Evolutionary conservation across 2,797 vertebrate species (phyloP).

Genomic region (Enteromius thamalakanensis): DNA sequence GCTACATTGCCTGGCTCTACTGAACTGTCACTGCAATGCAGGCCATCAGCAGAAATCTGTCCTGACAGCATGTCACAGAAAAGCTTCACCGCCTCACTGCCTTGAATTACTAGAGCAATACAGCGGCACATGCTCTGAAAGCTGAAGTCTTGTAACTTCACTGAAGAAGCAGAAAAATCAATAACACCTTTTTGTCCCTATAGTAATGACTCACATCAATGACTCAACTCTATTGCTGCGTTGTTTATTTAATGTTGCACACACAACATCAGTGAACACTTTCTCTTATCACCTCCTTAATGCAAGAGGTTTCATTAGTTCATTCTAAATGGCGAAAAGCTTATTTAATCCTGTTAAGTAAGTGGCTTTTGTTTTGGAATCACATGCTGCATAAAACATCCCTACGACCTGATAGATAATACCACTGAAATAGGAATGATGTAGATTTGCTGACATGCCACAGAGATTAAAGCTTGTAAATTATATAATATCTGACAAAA

Average conservation of each 20-base stretch:
- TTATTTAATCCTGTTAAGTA: not conserved
- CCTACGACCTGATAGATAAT: not conserved
- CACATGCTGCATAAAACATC: not conserved
- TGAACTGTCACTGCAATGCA: not conserved
- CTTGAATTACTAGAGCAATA: not conserved
- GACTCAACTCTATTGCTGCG: slow-evolving; percentile 14
- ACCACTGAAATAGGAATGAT: not conserved
- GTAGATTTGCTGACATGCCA: not conserved
- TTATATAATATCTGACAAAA: not conserved
- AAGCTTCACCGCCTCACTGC: not conserved
- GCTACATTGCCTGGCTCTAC: not conserved
- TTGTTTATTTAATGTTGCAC: slow-evolving; percentile 23
- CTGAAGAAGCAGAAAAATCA: slow-evolving; percentile 11
- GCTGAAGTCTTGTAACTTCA: not conserved
- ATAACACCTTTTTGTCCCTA: not conserved
- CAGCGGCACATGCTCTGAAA: not conserved
- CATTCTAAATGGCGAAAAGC: not conserved
- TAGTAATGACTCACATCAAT: slow-evolving; percentile 20
- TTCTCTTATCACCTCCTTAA: not conserved
- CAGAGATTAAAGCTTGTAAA: not conserved
- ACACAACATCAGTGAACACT: slow-evolving; percentile 9
- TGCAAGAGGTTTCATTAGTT: slow-evolving; percentile 2
- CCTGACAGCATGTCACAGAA: not conserved
- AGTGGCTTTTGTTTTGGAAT: slow-evolving; percentile 2
- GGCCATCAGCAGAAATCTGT: not conserved